Base-by-base conservation (phyloP, 2,888 invertebrate genomes). In the Spodoptera littoralis region DNA sequence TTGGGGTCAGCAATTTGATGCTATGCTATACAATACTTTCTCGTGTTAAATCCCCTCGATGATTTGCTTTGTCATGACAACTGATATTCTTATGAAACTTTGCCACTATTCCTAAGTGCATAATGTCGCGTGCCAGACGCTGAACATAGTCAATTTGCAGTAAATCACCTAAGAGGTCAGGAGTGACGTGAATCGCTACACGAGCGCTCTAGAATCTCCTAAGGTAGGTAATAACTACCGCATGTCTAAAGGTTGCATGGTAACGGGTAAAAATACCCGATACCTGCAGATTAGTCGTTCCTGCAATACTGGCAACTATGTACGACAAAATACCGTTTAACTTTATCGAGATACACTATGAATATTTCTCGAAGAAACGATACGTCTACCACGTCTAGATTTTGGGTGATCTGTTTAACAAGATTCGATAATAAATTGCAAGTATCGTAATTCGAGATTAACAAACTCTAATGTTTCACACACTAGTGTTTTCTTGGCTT, bases 61-160 rank as follows among this genome's bases (percentile, higher is more conserved):
- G 65, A 46, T 51, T 5, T 22, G 18, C 45, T 48, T 52, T 18
- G 55, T 46, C 42, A 52, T 56, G 75, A 56, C 65, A 54, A 67
- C 52, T 56, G 58, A 70, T 70, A 70, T 63, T 76, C 47, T 76
- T 76, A 27, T 55, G 58, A 67, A 61, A 51, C 57, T 55, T 57
- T 44, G 43, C 43, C 50, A 46, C 52, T 46, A 68, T 55, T 43
- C 56, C 60, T 65, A 53, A 71, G 64, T 73, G 77, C 69, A 77
- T 71, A 72, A 70, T 70, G 65, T 73, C 64, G 73, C 75, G 65
- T 77, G 79, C 73, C 60, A 60, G 70, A 62, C 69, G 59, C 66
- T 60, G 67, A 80, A 79, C 74, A 78, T 65, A 79, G 80, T 79
- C 85, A 85, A 88, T 88, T 86, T 89, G 85, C 88, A 88, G 85